Conservation (phyloP, 2,888 invertebrate species). For the Dryomyza anilis region DNA sequence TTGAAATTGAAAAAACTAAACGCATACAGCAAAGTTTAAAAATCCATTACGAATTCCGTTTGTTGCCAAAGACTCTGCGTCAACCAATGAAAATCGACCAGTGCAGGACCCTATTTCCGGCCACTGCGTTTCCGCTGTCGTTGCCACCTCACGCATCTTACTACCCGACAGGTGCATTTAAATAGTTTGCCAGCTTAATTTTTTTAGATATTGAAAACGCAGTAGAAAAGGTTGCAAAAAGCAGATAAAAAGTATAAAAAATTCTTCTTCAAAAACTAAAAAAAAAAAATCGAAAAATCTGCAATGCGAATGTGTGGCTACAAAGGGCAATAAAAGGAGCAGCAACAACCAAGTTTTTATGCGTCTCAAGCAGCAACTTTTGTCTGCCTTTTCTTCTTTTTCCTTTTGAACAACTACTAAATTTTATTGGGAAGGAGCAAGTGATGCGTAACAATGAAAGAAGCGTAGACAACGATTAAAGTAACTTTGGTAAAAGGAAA, state of each 20-base stretch:
- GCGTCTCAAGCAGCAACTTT: neutral
- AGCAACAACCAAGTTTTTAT: constrained; percentile 2
- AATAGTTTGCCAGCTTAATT: too few species aligned
- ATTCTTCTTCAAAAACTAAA: too few species aligned
- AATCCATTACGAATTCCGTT: constrained; percentile 16
- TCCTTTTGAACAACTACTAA: too few species aligned
- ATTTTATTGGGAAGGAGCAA: too few species aligned
- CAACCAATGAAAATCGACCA: constrained; percentile 39
- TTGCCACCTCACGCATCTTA: too few species aligned
- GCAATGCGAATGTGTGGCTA: neutral
- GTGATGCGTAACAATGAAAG: too few species aligned
- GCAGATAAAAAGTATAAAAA: too few species aligned
- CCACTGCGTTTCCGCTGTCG: constrained; percentile 1
- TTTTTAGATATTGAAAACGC: neutral
- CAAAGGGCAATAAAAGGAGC: neutral
- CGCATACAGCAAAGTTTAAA: constrained; percentile 15
- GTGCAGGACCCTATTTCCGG: neutral
- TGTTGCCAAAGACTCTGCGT: constrained; percentile 2
- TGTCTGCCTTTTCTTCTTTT: neutral
- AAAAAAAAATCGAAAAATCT: too few species aligned
- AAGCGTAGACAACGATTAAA: too few species aligned
- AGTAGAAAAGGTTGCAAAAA: too few species aligned
- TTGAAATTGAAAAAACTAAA: neutral
- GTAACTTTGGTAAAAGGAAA: too few species aligned
- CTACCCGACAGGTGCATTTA: constrained; percentile 19